Evolutionary conservation across 2,113 vertebrate genomes (phyloP).

Genomic region (Centropristis striata): DNA sequence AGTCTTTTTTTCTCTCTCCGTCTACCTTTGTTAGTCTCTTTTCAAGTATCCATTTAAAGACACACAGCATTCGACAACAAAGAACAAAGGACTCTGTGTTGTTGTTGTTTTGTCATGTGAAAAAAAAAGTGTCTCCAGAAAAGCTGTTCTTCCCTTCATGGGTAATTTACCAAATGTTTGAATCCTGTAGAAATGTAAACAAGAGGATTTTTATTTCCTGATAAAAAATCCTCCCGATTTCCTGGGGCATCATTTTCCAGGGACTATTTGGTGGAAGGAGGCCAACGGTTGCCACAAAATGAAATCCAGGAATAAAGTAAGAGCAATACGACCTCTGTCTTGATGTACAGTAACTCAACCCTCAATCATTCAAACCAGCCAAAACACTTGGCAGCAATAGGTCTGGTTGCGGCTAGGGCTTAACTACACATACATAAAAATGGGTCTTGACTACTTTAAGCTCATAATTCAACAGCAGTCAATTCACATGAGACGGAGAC

Average conservation of each 20-base stretch:
- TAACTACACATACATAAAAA: constrained; percentile 16
- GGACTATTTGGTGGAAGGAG: background rate
- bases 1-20: background rate
- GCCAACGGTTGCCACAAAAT: constrained; percentile 2
- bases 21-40: background rate
- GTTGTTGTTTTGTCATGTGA: background rate
- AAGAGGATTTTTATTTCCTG: background rate
- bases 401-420: constrained; percentile 4
- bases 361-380: constrained; percentile 27
- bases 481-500: constrained; percentile 28
- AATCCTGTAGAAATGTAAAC: background rate
- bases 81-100: background rate
- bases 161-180: background rate
- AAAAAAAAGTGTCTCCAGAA: background rate
- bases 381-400: constrained; percentile 16
- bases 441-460: constrained; percentile 44
- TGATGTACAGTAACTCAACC: constrained; percentile 15
- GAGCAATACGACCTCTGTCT: background rate
- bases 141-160: background rate
- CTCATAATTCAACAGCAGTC: constrained; percentile 55
- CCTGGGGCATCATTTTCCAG: background rate
- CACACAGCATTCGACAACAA: background rate
- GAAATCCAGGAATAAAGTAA: constrained; percentile 18
- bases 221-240: no score
- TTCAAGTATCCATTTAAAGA: background rate